Base-by-base conservation (phyloP, 2,888 invertebrate species). In the Drosophila hamatofila region DNA sequence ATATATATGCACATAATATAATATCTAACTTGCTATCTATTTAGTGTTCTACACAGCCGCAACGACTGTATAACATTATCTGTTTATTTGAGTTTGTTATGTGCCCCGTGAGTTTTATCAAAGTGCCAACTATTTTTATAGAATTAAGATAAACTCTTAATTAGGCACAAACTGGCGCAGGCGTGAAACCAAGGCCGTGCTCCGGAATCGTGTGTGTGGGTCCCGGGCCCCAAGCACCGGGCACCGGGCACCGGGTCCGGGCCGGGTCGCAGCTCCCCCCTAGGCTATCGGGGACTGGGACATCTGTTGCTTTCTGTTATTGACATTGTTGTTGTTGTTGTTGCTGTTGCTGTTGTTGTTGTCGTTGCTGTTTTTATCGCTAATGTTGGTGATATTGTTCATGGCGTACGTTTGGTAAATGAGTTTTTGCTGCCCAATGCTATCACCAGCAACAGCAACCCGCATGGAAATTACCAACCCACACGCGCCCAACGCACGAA, bases 141-240 rank as follows among this genome's bases (percentile, higher is more conserved):
- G 66, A 89, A 84, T 75, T 84, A 72, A 84, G 89, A 87, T 89
- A 84, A 84, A 87, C 72, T 81, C 82, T 78, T 89, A 87, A 89
- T 89, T 83, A 81, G 75, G 55, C 64, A 66, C 72, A 48, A 63
- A 58, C 62, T 33, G 35, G 61, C 56, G 63, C n/a, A 54, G 14
- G 35, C 46, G 49, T 35, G 21, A 39, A 30, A 44, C 55, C 48
- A 62, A 69, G 57, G 59, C 35, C n/a, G 33, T 18, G 12, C n/a
- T 23, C 39, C 41, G 48, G 56, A 14, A 27, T 49, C n/a, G n/a
- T 41, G 42, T 35, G 41, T 39, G 30, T 33, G 39, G 39, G 25
- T 18, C 42, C 44, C 23, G 5, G 25, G 41, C 57, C 42, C 2
- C n/a, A 2, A 25, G 30, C 60, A 42, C n/a, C 37, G 42, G 27